Conservation (phyloP, 2,888 invertebrate genomes). For the Anarsia innoxiella region DNA sequence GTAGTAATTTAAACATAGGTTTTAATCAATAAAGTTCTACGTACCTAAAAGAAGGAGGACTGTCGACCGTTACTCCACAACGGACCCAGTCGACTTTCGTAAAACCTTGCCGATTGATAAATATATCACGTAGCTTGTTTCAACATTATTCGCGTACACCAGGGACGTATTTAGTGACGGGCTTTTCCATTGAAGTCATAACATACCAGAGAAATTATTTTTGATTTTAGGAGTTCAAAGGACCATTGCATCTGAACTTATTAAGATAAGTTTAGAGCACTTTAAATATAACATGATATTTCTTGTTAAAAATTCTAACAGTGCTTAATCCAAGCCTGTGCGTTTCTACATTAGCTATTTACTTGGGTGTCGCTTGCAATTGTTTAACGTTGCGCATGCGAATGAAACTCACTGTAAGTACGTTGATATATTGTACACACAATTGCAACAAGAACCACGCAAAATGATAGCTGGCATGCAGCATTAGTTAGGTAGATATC, state of each 20-base stretch:
- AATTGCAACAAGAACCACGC: not conserved
- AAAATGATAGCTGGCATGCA: too few relatives aligned
- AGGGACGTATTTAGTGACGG: slow-evolving; percentile 3
- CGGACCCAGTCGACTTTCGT: slow-evolving; percentile 44
- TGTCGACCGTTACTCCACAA: slow-evolving; percentile 32
- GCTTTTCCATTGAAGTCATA: too few relatives aligned
- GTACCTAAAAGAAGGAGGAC: slow-evolving; percentile 10
- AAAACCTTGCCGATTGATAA: slow-evolving; percentile 49
- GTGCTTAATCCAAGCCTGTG: not conserved
- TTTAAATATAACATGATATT: too few relatives aligned
- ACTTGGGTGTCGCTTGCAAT: slow-evolving; percentile 24
- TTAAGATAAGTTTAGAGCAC: too few relatives aligned
- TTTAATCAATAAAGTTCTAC: too few relatives aligned
- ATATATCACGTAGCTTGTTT: slow-evolving; percentile 56
- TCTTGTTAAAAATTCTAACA: too few relatives aligned
- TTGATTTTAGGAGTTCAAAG: too few relatives aligned
- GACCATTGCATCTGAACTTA: too few relatives aligned
- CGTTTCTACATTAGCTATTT: not conserved
- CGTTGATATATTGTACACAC: not conserved
- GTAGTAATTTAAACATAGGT: too few relatives aligned
- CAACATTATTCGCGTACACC: slow-evolving; percentile 40
- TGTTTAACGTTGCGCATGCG: slow-evolving; percentile 35
- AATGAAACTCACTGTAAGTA: slow-evolving; percentile 25
- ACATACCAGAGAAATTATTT: too few relatives aligned
- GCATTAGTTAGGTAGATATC: too few relatives aligned